These are phyloP conservation scores for Sardina pilchardus DNA, from an alignment of 2,113 vertebrate species.

Conservation along the genomic window DNA sequence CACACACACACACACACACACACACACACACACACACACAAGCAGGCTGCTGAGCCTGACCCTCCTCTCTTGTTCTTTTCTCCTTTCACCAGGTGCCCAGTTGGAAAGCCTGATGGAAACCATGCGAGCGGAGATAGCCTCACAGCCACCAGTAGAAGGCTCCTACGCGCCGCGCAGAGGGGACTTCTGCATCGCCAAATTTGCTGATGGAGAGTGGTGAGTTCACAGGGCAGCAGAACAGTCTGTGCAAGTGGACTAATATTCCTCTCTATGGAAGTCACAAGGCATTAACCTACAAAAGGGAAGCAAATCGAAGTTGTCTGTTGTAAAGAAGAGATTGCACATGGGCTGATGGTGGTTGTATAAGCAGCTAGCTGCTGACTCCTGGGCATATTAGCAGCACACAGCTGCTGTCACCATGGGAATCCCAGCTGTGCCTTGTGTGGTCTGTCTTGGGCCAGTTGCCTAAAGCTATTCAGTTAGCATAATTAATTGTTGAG, in stretches of 20 bases:
- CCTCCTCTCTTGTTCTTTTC: not conserved
- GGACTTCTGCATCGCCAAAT: constrained; percentile 95
- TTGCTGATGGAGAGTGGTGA: constrained; percentile 93
- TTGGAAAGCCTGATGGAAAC: constrained; percentile 96
- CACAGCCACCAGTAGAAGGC: constrained; percentile 88
- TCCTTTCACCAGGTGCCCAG: constrained; percentile 76
- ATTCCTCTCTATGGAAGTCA: not conserved
- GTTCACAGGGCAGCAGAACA: constrained; percentile 27
- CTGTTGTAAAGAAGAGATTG: not conserved
- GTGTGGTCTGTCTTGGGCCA: constrained; percentile 11
- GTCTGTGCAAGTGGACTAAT: not conserved
- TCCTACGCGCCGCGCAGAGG: constrained; percentile 84
- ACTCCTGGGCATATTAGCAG: not conserved
- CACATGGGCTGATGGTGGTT: not conserved
- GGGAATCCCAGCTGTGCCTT: not conserved
- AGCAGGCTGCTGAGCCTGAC: not conserved
- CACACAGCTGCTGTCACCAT: not conserved
- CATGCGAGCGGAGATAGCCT: constrained; percentile 88
- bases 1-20: not conserved
- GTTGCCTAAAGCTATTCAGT: not conserved
- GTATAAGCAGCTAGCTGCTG: not conserved
- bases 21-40: not conserved
- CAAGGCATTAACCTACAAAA: no score
- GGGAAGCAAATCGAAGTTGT: not conserved
- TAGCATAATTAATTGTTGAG: not conserved